Base-by-base conservation (phyloP, 2,888 invertebrate genomes). In the Isotomurus palustris region DNA sequence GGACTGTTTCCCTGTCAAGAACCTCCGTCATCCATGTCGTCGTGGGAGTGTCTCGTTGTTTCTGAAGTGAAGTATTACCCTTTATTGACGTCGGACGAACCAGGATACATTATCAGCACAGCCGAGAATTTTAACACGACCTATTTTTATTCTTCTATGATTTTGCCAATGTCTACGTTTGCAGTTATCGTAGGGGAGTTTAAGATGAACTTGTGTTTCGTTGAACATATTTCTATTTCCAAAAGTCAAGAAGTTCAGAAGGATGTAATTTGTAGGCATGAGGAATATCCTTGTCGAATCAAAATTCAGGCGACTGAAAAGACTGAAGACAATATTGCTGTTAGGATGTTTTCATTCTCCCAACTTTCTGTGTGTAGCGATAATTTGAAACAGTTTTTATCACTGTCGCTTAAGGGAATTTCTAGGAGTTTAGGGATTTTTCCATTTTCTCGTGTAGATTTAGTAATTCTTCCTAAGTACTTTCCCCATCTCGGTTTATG, bases 1-100 rank as follows among this genome's bases (percentile, higher is more conserved):
- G 74, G 77, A 2, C 63, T 77, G 29, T 74, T 77, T 55, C 77
- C 77, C 0, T 76, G 75, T 62, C 77, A 77, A 60, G 78, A 78
- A 58, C 72, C 73, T n/a, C 76, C 77, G 1, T 57, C 62, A 10
- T 75, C 76, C 21, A 72, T 77, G 73, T 73, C 76, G 25, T 76
- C 77, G 0, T 78, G 78, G 78, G 73, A 74, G 49, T 74, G 74
- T 22, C 47, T 59, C 6, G 58, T 76, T 27, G 44, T 60, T 21
- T 40, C 49, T 8, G 51, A 53, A 10, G 44, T 43, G 25, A 50
- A 17, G 12, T 59, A 52, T 21, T 25, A 19, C 8, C 60, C 64
- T 2, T 25, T 64, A 12, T 14, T 61, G 17, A 45, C 64, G 2
- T 61, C 61, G 3, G 64, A 64, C 29, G 36, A 56, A 29, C 52